phyloP scores from a whole-genome alignment of 2,888 invertebrate species.

The Cotesia congregata region DNA sequence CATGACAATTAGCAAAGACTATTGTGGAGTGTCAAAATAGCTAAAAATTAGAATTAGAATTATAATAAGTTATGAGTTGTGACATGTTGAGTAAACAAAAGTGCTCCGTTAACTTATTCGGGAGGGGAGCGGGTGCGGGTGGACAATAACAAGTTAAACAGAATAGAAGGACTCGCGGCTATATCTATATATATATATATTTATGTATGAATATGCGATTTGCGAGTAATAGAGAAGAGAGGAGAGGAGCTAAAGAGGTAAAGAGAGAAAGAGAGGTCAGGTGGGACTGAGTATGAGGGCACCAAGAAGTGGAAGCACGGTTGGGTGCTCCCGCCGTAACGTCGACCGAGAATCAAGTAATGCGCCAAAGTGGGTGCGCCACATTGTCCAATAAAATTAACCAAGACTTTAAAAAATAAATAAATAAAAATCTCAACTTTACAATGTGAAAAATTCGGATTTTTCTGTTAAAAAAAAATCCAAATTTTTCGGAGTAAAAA shows the following conservation, averaged over 20 bases:
- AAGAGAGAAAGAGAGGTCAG: constrained; percentile 58
- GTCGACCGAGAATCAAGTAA: constrained; percentile 45
- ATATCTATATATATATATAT: constrained; percentile 24
- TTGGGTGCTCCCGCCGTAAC: constrained; percentile 63
- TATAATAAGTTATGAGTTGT: not conserved
- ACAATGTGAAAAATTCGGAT: not conserved
- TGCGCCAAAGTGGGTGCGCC: constrained; percentile 40
- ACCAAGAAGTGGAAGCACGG: constrained; percentile 69
- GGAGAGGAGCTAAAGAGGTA: constrained; percentile 29
- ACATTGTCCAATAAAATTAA: constrained; percentile 27
- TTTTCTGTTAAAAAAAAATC: too few species aligned
- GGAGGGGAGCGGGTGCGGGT: not conserved
- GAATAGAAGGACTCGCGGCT: constrained; percentile 11
- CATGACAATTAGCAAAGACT: too few species aligned
- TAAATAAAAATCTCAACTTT: constrained; percentile 12
- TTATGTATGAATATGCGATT: not conserved
- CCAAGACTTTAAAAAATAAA: constrained; percentile 18
- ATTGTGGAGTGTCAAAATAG: not conserved
- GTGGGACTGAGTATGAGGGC: constrained; percentile 54
- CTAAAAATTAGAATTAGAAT: not conserved
- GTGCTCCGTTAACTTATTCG: not conserved
- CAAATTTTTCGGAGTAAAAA: too few species aligned
- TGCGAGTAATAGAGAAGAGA: constrained; percentile 30
- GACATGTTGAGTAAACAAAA: not conserved
- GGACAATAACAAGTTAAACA: not conserved